phyloP scores from a whole-genome alignment of 2,888 invertebrate species.

The Fabriciana adippe region DNA sequence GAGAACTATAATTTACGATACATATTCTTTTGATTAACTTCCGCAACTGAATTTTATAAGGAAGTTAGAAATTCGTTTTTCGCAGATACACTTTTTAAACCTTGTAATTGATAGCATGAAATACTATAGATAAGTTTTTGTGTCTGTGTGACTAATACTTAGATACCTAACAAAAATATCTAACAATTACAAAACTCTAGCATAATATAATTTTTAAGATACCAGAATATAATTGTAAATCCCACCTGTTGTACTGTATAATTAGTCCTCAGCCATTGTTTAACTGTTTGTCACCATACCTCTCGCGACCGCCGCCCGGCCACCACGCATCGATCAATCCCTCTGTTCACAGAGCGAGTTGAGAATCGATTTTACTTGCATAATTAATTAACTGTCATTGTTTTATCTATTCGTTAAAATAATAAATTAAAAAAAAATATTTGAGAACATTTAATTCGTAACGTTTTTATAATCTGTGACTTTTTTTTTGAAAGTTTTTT shows the following conservation, averaged over 20 bases:
- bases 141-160: no score
- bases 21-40: no score
- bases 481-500: slow-evolving; percentile 17
- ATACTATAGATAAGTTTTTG: no score
- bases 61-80: no score
- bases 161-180: not conserved
- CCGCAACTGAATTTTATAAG: no score
- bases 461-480: slow-evolving; percentile 30
- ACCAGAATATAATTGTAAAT: slow-evolving; percentile 45
- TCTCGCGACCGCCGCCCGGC: slow-evolving; percentile 60
- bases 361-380: slow-evolving; percentile 43
- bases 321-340: slow-evolving; percentile 61
- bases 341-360: slow-evolving; percentile 50
- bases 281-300: slow-evolving; percentile 77
- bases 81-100: no score
- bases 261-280: slow-evolving; percentile 72
- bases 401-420: not conserved
- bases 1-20: no score
- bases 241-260: slow-evolving; percentile 72
- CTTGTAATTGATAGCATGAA: no score
- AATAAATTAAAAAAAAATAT: slow-evolving; percentile 8
- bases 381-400: slow-evolving; percentile 1
- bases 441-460: not conserved
- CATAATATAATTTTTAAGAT: slow-evolving; percentile 14
- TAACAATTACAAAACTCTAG: slow-evolving; percentile 1